Evolutionary conservation across 2,113 vertebrate genomes (phyloP), one percentile per base, ranked within the genome.

Genomic region (Vulpes lagopus): DNA sequence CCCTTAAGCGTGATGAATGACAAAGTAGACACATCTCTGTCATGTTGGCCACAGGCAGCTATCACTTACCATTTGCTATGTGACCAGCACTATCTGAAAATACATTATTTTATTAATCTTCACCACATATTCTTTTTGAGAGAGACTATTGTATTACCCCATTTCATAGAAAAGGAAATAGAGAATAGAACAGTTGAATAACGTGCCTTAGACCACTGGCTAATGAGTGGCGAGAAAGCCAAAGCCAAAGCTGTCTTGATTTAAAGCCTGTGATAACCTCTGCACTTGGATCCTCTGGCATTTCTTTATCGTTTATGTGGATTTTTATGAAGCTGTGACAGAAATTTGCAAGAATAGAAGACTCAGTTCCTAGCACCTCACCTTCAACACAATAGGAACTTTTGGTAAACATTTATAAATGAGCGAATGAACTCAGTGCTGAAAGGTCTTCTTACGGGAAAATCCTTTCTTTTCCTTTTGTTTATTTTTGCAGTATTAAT

Each of bases 371-470:
- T 83, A 20, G 43, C 38, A 73, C 30, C 55, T n/a, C 30, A 71
- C 11, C 81, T 81, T 89, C 59, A 38, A 19, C n/a, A 78, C 9
- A 53, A 0, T 16, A 64, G 81, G 19, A 91, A 19, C 51, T 96
- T 35, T 96, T 35, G 9, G 79, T 49, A 65, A 80, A 94, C 76
- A 93, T 94, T 91, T 51, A 55, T 89, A 78, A 88, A 49, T 62
- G 23, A 95, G 38, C 62, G 25, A 81, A 67, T 71, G 62, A 86
- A 65, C 92, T 38, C 49, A 12, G 23, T 49, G 49, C 53, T 84
- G 64, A 81, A 71, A 89, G 79, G 84, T 96, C 94, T 94, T 96
- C 89, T 92, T 80, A 60, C 14, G 12, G 62, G 74, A 95, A 93
- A 76, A 94, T 74, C 25, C 20, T 84, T 76, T 90, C 20, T 84